These are phyloP conservation scores for Rhabdophis nuchalis DNA, from an alignment of 2,797 vertebrate species.

Conservation along the genomic window DNA sequence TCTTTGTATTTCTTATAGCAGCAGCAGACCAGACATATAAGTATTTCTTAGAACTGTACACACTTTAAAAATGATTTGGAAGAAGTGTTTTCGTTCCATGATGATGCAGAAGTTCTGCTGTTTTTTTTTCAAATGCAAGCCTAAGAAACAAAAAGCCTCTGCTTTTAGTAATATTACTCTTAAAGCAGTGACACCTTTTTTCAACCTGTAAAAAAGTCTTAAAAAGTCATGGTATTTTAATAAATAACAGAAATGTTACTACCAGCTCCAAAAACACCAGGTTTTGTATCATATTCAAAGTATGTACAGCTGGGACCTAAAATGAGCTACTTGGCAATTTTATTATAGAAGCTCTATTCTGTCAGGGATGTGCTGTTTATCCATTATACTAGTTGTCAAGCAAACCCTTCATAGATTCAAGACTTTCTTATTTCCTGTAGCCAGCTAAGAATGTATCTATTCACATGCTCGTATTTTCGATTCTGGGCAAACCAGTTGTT, in stretches of 20 bases:
- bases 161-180: background rate
- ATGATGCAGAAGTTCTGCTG: background rate
- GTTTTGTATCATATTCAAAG: background rate
- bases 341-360: background rate
- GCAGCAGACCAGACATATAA: background rate
- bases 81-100: background rate
- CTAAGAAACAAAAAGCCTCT: background rate
- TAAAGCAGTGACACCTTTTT: background rate
- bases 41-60: background rate
- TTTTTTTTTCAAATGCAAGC: background rate
- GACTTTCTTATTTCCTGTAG: background rate
- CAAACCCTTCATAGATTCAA: background rate
- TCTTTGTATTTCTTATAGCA: background rate
- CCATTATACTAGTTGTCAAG: background rate
- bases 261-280: background rate
- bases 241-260: background rate
- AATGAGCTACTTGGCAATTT: background rate
- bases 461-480: no score
- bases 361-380: background rate
- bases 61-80: background rate
- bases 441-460: background rate
- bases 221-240: background rate
- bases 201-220: background rate
- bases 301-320: background rate
- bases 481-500: no score